phyloP scores from a whole-genome alignment of 2,888 invertebrate genomes.

The Brachyptera putata region DNA sequence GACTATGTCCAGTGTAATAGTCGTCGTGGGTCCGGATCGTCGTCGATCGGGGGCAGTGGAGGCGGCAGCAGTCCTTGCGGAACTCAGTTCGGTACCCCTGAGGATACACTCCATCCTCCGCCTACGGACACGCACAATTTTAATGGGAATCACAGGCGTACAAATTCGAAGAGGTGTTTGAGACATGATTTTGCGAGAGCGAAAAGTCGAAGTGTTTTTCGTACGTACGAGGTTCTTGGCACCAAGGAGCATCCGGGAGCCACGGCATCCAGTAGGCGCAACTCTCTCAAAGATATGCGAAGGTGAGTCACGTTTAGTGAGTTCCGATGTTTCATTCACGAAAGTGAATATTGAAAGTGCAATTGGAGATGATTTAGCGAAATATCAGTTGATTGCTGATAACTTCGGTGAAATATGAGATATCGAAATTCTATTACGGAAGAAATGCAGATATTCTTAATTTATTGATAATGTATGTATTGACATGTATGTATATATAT shows the following conservation, averaged over 20 bases:
- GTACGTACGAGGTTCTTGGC: conserved; percentile 42
- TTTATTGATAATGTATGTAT: no score
- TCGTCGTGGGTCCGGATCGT: conserved; percentile 27
- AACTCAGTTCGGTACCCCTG: conserved; percentile 14
- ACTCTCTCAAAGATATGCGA: conserved; percentile 50
- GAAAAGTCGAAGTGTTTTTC: conserved; percentile 47
- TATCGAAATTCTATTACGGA: no score
- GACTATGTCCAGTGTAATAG: conserved; percentile 38
- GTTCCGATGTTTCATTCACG: no score
- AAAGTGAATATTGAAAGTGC: no score
- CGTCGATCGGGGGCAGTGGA: conserved; percentile 23
- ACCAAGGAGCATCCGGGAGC: conserved; percentile 38
- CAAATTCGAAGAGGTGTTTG: conserved; percentile 48
- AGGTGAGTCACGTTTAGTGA: conserved; percentile 38
- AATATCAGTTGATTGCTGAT: no score
- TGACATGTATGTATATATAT: no score
- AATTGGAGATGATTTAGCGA: no score
- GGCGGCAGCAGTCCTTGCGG: conserved; percentile 22
- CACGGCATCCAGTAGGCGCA: conserved; percentile 41
- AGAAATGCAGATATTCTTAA: no score
- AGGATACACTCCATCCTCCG: neutral
- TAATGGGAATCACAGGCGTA: conserved; percentile 36
- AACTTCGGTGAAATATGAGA: no score
- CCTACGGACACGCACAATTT: neutral
- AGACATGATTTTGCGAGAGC: conserved; percentile 50